phyloP scores from a whole-genome alignment of 2,888 invertebrate genomes.

The Eupithecia subumbrata region DNA sequence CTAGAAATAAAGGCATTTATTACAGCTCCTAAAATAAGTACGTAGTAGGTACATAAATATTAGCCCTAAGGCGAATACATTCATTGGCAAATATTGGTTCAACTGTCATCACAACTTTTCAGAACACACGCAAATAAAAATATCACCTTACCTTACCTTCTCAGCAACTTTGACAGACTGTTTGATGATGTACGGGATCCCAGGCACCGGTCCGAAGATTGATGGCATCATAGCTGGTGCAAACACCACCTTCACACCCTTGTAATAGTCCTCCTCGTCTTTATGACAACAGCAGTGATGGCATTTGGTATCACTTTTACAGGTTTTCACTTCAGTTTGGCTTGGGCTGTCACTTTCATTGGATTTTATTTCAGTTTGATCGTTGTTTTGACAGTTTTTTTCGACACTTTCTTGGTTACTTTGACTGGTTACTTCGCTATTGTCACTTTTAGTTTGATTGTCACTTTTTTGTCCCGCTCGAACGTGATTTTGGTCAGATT shows the following conservation, averaged over 20 bases:
- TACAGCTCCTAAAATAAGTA: no score
- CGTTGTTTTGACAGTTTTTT: background rate
- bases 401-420: background rate
- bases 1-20: no score
- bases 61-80: no score
- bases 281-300: constrained; percentile 56
- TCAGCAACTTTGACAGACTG: constrained; percentile 58
- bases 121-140: background rate
- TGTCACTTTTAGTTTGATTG: constrained; percentile 48
- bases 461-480: background rate
- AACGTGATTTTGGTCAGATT: background rate
- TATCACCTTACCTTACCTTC: constrained; percentile 59
- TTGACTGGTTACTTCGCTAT: background rate
- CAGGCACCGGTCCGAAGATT: constrained; percentile 65
- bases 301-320: constrained; percentile 50
- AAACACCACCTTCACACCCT: constrained; percentile 72
- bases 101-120: no score
- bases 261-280: constrained; percentile 53
- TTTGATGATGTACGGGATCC: constrained; percentile 69
- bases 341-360: constrained; percentile 38
- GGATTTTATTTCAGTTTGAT: background rate
- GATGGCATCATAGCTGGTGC: constrained; percentile 77
- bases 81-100: no score
- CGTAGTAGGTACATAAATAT: no score
- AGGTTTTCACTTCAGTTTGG: constrained; percentile 28